phyloP scores from a whole-genome alignment of 2,113 vertebrate genomes.

The Daboia siamensis region DNA sequence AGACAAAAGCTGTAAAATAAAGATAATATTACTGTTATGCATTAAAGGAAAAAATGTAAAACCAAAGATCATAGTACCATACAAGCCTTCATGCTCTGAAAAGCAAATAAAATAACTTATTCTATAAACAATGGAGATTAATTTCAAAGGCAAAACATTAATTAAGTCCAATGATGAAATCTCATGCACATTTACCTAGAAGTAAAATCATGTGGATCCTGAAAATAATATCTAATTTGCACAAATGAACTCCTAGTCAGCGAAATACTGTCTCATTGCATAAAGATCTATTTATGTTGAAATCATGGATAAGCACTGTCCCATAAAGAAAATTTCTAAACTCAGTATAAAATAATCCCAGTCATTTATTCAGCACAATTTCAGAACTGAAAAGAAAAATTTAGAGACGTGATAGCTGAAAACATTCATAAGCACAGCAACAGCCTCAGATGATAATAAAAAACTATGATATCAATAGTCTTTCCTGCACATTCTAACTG shows the following conservation, averaged over 20 bases:
- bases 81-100: background rate
- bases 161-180: background rate
- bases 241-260: background rate
- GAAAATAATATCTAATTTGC: background rate
- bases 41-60: background rate
- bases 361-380: background rate
- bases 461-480: background rate
- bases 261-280: background rate
- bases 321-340: background rate
- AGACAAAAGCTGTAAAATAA: background rate
- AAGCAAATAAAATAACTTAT: background rate
- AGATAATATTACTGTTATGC: background rate
- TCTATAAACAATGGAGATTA: background rate
- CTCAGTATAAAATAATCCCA: background rate
- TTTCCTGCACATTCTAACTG: fast-evolving
- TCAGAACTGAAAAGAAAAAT: background rate
- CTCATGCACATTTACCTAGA: background rate
- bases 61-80: background rate
- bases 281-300: background rate
- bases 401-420: background rate
- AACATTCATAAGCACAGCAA: background rate
- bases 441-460: background rate
- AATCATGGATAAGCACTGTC: background rate
- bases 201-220: background rate
- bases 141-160: background rate